A percentile compares a stretch with the other conserved stretches of the same genome.
These are phyloP conservation scores for Chaetorhynchus papuensis DNA, from an alignment of 2,113 vertebrate species.

Conservation along the genomic window DNA sequence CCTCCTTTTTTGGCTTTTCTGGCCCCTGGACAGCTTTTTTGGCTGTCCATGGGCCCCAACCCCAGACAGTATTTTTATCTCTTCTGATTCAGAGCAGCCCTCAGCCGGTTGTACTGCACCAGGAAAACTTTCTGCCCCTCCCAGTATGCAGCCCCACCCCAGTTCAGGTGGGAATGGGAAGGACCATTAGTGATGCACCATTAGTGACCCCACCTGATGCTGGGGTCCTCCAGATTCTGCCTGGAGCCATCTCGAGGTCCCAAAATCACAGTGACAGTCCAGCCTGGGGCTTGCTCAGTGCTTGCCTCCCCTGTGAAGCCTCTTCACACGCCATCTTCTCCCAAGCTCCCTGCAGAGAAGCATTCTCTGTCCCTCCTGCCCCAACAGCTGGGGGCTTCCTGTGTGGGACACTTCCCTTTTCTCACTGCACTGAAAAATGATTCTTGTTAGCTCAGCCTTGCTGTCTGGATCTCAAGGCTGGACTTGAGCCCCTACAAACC, in stretches of 20 bases:
- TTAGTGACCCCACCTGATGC: background rate
- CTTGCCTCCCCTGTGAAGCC: background rate
- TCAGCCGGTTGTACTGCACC: too few species aligned
- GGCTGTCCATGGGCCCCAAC: background rate
- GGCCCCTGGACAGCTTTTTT: background rate
- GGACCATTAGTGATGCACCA: background rate
- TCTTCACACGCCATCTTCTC: background rate
- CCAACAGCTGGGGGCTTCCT: background rate
- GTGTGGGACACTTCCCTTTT: background rate
- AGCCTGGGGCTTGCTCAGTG: background rate
- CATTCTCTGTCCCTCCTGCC: background rate
- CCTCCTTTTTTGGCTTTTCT: background rate
- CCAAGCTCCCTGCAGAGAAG: background rate
- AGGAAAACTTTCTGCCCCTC: background rate
- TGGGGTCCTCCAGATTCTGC: background rate
- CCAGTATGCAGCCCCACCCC: too few species aligned
- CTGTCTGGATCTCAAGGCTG: background rate
- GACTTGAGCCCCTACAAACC: background rate
- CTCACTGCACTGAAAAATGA: accelerated
- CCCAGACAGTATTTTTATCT: background rate
- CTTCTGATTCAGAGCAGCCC: background rate
- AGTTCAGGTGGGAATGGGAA: background rate
- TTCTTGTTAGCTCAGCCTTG: background rate
- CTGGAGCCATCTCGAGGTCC: background rate
- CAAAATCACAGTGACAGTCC: background rate